phyloP scores from a whole-genome alignment of 2,888 invertebrate species.

The Drosophila ochracea region DNA sequence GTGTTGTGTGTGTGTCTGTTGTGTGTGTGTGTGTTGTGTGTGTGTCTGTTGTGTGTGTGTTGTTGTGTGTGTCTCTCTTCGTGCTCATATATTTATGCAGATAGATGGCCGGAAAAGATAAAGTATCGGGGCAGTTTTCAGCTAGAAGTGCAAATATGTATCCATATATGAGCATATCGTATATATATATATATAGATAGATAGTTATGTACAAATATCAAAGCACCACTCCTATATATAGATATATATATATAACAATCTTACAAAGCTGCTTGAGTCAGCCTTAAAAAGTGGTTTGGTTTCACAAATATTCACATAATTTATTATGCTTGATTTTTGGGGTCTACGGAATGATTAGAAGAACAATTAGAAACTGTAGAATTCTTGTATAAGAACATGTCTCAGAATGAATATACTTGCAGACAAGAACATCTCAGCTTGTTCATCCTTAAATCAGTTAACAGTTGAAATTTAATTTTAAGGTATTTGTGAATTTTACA shows the following conservation, averaged over 20 bases:
- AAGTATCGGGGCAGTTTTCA: conserved; percentile 59
- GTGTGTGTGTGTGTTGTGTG: conserved; percentile 10
- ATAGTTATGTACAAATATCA: conserved; percentile 6
- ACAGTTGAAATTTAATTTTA: neutral
- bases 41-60: conserved; percentile 10
- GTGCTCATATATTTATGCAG: conserved; percentile 73
- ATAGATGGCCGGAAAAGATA: conserved; percentile 82
- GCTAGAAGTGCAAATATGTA: conserved; percentile 52
- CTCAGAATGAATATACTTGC: neutral
- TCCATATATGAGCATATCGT: conserved; percentile 10
- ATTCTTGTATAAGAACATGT: neutral
- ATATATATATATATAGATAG: neutral
- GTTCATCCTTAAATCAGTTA: neutral
- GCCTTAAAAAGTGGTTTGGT: conserved; percentile 3
- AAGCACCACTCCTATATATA: conserved; percentile 3
- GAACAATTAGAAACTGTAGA: neutral
- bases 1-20: conserved; percentile 8
- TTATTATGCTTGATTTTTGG: conserved; percentile 10
- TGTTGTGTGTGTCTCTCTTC: conserved; percentile 11
- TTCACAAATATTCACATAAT: conserved; percentile 10
- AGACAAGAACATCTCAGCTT: neutral
- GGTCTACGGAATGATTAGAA: neutral
- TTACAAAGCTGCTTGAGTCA: neutral
- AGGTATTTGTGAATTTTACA: neutral
- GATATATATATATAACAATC: neutral